Conservation (phyloP, 2,797 vertebrate species). For the Leptatherina wallacei region DNA sequence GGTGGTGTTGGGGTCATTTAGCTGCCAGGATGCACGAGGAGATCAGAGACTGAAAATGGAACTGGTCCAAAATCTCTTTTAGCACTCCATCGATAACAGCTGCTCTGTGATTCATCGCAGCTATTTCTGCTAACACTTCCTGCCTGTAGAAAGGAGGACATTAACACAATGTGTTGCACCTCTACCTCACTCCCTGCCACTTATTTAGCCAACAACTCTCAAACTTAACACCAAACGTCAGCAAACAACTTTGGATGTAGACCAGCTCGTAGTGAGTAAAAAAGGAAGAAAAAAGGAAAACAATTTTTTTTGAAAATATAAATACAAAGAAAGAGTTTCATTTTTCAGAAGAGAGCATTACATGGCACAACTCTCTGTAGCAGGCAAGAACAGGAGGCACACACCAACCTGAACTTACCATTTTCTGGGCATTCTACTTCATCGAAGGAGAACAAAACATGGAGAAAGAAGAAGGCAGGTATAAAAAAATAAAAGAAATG, state of each 20-base stretch:
- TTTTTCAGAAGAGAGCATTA: constrained; percentile 34
- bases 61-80: constrained; percentile 66
- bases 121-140: constrained; percentile 45
- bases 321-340: constrained; percentile 11
- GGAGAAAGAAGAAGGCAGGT: constrained; percentile 88
- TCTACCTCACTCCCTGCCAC: constrained; percentile 24
- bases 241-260: constrained; percentile 18
- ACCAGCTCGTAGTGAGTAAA: constrained; percentile 16
- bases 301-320: constrained; percentile 11
- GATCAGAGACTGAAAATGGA: constrained; percentile 65
- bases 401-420: constrained; percentile 95
- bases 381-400: constrained; percentile 86
- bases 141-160: constrained; percentile 37
- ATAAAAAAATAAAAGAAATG: constrained; percentile 59
- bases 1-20: neutral
- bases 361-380: constrained; percentile 55
- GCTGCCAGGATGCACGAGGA: constrained; percentile 53
- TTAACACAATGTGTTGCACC: constrained; percentile 24
- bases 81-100: constrained; percentile 69
- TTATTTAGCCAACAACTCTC: constrained; percentile 19
- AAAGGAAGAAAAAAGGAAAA: neutral
- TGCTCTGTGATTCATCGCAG: constrained; percentile 65
- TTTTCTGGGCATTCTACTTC: constrained; percentile 99
- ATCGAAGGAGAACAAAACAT: constrained; percentile 86
- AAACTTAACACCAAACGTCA: neutral